Conservation (phyloP, 53 echinoderm and acorn worm genomes). For the Paracentrotus lividus region DNA sequence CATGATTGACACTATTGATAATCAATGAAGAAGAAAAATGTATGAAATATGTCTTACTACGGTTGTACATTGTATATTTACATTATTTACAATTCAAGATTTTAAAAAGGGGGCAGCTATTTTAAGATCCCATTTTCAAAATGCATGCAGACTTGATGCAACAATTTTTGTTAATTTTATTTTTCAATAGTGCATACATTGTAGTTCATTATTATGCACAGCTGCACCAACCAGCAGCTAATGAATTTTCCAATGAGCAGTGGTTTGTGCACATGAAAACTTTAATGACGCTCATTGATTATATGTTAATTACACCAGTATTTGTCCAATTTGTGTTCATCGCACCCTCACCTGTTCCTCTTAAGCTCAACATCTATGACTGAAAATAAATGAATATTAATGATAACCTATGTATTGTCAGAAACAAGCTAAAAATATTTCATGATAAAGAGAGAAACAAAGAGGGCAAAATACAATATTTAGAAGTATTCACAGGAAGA, state of each 20-base stretch:
- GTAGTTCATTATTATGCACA: no score
- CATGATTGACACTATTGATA: background rate
- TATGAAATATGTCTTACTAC: background rate
- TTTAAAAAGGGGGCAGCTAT: conserved; percentile 26
- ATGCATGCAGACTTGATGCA: background rate
- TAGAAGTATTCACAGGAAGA: background rate
- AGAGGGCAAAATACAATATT: no score
- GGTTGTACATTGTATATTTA: background rate
- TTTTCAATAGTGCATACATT: no score
- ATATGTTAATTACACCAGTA: no score
- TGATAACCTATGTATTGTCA: background rate
- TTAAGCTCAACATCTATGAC: background rate
- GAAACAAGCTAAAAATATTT: background rate
- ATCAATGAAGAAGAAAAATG: background rate
- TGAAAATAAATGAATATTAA: background rate
- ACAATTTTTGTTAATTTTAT: no score
- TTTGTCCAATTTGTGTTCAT: background rate
- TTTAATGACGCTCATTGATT: no score
- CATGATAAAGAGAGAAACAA: background rate
- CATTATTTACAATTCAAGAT: conserved; percentile 8
- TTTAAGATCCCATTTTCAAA: background rate
- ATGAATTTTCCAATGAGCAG: no score
- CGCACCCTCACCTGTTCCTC: background rate
- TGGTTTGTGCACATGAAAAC: no score
- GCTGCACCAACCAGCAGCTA: no score